phyloP scores from a whole-genome alignment of 1,140 invertebrate species.

The Pectinophora gossypiella region DNA sequence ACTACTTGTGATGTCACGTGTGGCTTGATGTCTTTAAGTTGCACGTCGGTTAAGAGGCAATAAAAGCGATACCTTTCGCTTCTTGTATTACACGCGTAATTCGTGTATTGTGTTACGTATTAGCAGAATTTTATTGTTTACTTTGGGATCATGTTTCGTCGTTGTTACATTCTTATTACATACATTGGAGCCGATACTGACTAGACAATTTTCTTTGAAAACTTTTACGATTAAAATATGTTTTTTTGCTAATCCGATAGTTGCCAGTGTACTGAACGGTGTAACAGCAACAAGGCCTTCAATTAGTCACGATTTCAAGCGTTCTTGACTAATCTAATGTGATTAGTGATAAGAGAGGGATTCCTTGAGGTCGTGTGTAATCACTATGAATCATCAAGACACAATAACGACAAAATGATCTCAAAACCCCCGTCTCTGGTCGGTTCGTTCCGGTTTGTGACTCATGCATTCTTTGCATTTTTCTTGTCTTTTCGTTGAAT shows the following conservation, averaged over 20 bases:
- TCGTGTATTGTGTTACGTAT: background rate
- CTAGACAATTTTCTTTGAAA: too few relatives aligned
- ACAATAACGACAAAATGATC: conserved; percentile 22
- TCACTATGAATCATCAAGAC: conserved; percentile 20
- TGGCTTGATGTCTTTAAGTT: too few relatives aligned
- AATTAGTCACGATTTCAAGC: too few relatives aligned
- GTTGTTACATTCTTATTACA: background rate
- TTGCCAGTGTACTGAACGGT: too few relatives aligned
- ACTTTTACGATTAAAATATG: too few relatives aligned
- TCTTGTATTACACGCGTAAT: background rate
- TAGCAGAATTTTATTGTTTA: background rate
- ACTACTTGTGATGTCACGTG: too few relatives aligned
- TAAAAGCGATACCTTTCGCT: background rate
- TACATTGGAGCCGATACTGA: background rate
- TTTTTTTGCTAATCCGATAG: too few relatives aligned
- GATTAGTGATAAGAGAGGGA: conserved; percentile 15
- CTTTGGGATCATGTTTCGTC: background rate
- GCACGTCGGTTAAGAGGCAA: background rate
- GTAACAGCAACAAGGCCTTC: too few relatives aligned
- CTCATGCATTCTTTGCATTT: background rate
- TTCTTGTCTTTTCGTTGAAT: background rate
- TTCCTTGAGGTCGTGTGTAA: conserved; percentile 23
- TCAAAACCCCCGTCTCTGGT: conserved; percentile 6
- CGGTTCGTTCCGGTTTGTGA: background rate
- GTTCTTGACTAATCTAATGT: background rate